These are phyloP conservation scores for Pipistrellus pipistrellus DNA, from an alignment of 2,797 vertebrate species.

Conservation along the genomic window DNA sequence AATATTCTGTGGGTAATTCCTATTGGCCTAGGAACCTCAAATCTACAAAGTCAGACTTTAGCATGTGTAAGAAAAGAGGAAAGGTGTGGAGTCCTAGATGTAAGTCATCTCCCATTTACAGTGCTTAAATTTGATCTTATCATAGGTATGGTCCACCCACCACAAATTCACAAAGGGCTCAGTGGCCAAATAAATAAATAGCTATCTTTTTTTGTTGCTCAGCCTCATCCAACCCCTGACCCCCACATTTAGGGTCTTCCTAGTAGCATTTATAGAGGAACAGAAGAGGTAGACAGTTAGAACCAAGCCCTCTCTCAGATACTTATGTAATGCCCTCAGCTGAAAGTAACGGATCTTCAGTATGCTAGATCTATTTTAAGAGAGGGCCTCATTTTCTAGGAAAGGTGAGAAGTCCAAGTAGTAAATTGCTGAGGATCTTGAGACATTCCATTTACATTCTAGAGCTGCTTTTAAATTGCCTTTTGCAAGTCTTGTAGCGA, in stretches of 20 bases:
- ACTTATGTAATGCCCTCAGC: background rate
- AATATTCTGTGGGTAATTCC: background rate
- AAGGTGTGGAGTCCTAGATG: background rate
- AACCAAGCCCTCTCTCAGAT: background rate
- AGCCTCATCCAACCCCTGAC: background rate
- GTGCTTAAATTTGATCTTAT: background rate
- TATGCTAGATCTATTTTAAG: conserved; percentile 37
- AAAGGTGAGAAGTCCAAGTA: conserved; percentile 17
- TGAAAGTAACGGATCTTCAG: background rate
- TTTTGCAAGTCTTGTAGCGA: background rate
- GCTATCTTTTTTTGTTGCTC: conserved; percentile 7
- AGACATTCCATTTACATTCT: conserved; percentile 19
- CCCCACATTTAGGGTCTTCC: background rate
- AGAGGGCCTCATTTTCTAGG: conserved; percentile 40
- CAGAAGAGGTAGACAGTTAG: background rate
- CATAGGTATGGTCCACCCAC: background rate
- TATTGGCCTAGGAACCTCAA: background rate
- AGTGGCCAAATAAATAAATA: background rate
- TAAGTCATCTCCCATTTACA: background rate
- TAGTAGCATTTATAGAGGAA: conserved; percentile 8
- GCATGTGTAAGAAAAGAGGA: background rate
- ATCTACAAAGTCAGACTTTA: background rate
- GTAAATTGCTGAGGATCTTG: conserved; percentile 53
- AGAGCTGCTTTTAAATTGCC: conserved; percentile 31
- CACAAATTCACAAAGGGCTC: background rate